Base-by-base conservation (phyloP, 2,113 vertebrate genomes). In the Illadopsis cleaveri region DNA sequence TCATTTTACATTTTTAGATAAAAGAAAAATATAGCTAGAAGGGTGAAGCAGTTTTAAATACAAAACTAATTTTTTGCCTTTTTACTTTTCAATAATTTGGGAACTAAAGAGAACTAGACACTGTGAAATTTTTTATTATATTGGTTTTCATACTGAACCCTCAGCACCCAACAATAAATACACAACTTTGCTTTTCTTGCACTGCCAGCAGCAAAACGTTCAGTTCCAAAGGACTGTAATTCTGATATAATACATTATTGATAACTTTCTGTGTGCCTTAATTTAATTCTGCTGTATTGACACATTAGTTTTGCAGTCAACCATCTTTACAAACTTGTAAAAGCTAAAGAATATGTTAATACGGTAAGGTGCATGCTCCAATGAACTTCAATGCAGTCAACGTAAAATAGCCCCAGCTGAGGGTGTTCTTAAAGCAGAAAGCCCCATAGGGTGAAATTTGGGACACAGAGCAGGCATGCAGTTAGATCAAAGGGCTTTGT, bases 171-270 rank as follows among this genome's bases (percentile, higher is more conserved):
- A 98, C 87, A 98, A 98, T 98, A 98, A 98, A 98, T 97, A 98
- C 95, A 97, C 80, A 92, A 89, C 96, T 97, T 97, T 95, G 89
- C 97, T 97, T 97, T 96, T 95, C 96, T 97, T 98, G 97, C 97
- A 97, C 98, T 97, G 93, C 94, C 96, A 97, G 95, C 98, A 97
- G 96, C 97, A 98, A 98, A 96, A 97, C 78, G 73, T 98, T 98
- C 97, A 98, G 96, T 97, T 98, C 96, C 97, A 95, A 97, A 97
- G 88, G 97, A 97, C 96, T 93, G 96, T 96, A 89, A 86, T 90
- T 96, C 82, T 86, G 89, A 86, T 93, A 95, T 75, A 91, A 96
- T 92, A 95, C 86, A 94, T 89, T 58, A 96, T 86, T 80, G 92
- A 91, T 89, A 95, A 92, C 92, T 92, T 94, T 97, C 94, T 84